Base-by-base conservation (phyloP, 1,140 invertebrate genomes). In the Piezodorus guildinii region DNA sequence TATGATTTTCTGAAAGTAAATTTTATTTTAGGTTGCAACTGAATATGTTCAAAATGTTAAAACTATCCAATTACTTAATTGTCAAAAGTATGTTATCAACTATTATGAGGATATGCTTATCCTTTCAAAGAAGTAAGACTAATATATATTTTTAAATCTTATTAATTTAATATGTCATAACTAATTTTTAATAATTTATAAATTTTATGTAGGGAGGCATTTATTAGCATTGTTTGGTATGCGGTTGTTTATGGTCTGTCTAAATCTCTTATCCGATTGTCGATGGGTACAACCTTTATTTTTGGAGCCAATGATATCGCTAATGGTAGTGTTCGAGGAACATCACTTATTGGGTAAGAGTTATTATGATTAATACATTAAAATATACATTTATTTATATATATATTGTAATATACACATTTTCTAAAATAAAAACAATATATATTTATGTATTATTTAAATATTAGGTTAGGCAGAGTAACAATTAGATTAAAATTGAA, bases 11-110 rank as follows among this genome's bases (percentile, higher is more conserved):
- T 30, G 30, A 30, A 30, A 30, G 3, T 30, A 30, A 30, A 30
- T 46, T 14, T 6, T 46, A 25, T 62, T 62, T 61, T 67, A 85
- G 83, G 77, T 88, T 68, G 87, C 88, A 2, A 84, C 85, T 49
- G 88, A 91, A 75, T 83, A 83, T 17, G 83, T 91, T 17, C 79
- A 82, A 27, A 90, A 88, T 70, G 84, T 91, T 5, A 75, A 85
- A 68, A 91, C 89, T 1, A 87, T 91, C 2, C 86, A 83, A 16
- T 81, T 86, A 2, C 71, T 54, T n/a, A n/a, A n/a, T n/a, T n/a
- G n/a, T n/a, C n/a, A n/a, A n/a, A n/a, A n/a, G n/a, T n/a, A n/a
- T n/a, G 51, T 54, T 14, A 54, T 54, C 2, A 14, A 5, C 12
- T 5, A 21, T 21, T 54, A 54, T 54, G 2, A 19, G 23, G 21